These are phyloP conservation scores for Coracias cyanogaster DNA, from an alignment of 2,797 vertebrate genomes.

Conservation along the genomic window DNA sequence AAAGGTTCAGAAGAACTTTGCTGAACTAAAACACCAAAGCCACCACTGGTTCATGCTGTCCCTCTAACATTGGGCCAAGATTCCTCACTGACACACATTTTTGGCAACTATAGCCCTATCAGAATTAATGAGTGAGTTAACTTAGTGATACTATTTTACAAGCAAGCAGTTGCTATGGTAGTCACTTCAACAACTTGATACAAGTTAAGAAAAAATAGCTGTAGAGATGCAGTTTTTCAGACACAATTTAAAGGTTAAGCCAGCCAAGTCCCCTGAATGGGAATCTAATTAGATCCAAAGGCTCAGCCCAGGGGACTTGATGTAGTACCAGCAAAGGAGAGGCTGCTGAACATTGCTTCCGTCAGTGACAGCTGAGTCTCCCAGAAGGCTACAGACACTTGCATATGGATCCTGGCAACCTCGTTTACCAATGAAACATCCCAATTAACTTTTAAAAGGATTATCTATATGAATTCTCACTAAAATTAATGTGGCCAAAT, in stretches of 20 bases:
- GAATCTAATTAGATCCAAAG: not conserved
- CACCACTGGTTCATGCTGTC: not conserved
- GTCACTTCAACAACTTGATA: not conserved
- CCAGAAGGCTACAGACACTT: not conserved
- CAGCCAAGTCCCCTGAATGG: not conserved
- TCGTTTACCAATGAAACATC: not conserved
- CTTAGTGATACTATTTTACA: not conserved
- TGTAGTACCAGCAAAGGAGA: not conserved
- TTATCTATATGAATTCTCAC: not conserved
- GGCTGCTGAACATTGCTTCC: not conserved
- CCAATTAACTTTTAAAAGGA: constrained; percentile 17
- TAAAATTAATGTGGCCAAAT: not conserved
- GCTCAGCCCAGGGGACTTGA: not conserved
- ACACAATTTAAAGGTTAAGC: not conserved
- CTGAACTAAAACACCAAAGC: not conserved
- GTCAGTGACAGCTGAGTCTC: not conserved
- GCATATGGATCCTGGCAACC: not conserved
- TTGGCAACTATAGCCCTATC: not conserved
- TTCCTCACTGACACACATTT: rapidly evolving
- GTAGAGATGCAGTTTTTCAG: rapidly evolving
- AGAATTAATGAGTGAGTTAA: not conserved
- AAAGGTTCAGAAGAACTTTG: not conserved
- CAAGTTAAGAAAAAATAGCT: not conserved
- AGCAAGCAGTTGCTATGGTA: not conserved
- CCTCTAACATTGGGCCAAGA: not conserved